Conservation (phyloP, 2,797 vertebrate species). For the Nyctibius grandis region DNA sequence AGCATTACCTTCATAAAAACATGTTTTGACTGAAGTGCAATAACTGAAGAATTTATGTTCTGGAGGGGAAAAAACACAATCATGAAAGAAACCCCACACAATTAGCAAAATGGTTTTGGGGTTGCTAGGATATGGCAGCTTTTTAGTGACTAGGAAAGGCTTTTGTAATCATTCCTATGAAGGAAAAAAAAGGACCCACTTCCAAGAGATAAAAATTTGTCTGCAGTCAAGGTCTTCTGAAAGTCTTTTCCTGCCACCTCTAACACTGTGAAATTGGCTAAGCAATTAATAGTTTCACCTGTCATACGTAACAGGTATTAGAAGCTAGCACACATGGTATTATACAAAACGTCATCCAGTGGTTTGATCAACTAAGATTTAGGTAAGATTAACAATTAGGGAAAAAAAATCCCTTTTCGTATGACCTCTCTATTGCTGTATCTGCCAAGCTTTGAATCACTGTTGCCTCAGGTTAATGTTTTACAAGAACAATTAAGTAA, state of each 20-base stretch:
- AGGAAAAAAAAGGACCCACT: not conserved
- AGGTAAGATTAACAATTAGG: not conserved
- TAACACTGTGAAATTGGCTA: not conserved
- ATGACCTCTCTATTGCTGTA: not conserved
- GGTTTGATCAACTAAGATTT: not conserved
- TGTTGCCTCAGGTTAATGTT: not conserved
- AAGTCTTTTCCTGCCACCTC: not conserved
- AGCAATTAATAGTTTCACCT: not conserved
- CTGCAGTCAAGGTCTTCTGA: not conserved
- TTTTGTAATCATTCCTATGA: not conserved
- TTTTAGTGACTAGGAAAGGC: not conserved
- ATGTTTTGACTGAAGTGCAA: not conserved
- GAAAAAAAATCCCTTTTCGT: not conserved
- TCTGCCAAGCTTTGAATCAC: not conserved
- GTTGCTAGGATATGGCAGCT: not conserved
- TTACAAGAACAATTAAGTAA: not conserved
- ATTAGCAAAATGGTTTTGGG: not conserved
- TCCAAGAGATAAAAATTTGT: not conserved
- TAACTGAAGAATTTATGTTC: not conserved
- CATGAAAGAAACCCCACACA: accelerated
- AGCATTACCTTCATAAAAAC: not conserved
- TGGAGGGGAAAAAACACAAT: not conserved
- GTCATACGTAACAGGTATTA: not conserved
- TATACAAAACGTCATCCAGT: not conserved
- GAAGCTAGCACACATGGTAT: not conserved